phyloP scores from a whole-genome alignment of 2,113 vertebrate genomes.

The Pleuronectes platessa region DNA sequence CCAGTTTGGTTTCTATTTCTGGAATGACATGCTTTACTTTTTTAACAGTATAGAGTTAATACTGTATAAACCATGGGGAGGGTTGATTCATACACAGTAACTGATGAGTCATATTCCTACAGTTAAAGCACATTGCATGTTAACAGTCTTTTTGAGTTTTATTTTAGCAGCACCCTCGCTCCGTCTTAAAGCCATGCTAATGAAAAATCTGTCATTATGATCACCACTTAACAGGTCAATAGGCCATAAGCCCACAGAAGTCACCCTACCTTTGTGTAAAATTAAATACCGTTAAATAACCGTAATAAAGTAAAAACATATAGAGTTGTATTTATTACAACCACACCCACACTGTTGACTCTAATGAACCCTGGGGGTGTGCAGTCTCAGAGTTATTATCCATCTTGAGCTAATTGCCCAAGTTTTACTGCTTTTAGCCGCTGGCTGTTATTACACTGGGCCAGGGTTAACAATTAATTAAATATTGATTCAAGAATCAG shows the following conservation, averaged over 20 bases:
- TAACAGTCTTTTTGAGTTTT: no score
- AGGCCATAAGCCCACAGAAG: neutral
- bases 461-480: neutral
- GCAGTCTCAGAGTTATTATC: neutral
- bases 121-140: neutral
- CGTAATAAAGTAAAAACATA: neutral
- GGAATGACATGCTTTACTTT: no score
- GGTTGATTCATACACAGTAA: neutral
- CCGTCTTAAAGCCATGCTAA: no score
- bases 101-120: neutral
- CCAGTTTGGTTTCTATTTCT: no score
- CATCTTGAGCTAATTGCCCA: neutral
- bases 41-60: no score
- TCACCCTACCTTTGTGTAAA: neutral
- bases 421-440: neutral
- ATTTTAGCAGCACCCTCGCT: no score
- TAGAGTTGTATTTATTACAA: neutral
- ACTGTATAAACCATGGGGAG: no score
- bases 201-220: neutral
- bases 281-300: neutral
- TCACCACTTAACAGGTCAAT: neutral
- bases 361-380: neutral
- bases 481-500: neutral
- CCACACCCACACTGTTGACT: neutral
- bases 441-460: neutral